These are phyloP conservation scores for Trichogramma evanescens DNA, from an alignment of 2,888 invertebrate species.

Conservation along the genomic window DNA sequence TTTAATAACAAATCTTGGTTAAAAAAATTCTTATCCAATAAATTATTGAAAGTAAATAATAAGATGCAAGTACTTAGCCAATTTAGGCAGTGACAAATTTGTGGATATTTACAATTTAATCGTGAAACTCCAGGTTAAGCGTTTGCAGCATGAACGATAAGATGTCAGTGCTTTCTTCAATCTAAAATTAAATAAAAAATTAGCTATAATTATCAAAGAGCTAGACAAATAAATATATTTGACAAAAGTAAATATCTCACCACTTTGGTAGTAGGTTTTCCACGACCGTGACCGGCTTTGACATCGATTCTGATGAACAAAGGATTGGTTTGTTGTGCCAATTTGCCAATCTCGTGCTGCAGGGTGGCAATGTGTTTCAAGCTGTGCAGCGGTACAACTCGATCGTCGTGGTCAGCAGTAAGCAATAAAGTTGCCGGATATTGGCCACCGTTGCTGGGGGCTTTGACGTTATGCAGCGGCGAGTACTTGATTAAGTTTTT, in stretches of 20 bases:
- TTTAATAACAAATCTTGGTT: not conserved
- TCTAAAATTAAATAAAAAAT: slow-evolving; percentile 51
- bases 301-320: slow-evolving; percentile 85
- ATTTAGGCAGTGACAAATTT: not conserved
- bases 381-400: slow-evolving; percentile 95
- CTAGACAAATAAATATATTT: too few relatives aligned
- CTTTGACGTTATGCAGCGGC: slow-evolving; percentile 81
- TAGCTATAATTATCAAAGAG: not conserved
- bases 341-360: slow-evolving; percentile 64
- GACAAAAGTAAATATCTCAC: slow-evolving; percentile 50
- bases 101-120: slow-evolving; percentile 8
- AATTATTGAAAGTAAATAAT: not conserved
- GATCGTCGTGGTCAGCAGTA: slow-evolving; percentile 98
- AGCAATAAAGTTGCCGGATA: slow-evolving; percentile 88
- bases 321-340: slow-evolving; percentile 70
- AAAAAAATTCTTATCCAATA: not conserved
- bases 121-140: slow-evolving; percentile 59
- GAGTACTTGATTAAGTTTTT: slow-evolving; percentile 79
- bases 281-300: slow-evolving; percentile 94
- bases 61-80: not conserved
- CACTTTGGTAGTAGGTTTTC: slow-evolving; percentile 91
- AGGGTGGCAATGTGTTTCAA: slow-evolving; percentile 89
- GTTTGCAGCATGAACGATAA: slow-evolving; percentile 74
- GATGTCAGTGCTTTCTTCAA: slow-evolving; percentile 88
- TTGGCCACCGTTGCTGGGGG: slow-evolving; percentile 59